These are phyloP conservation scores for Marisa cornuarietis DNA, from an alignment of 1,140 invertebrate species.

Conservation along the genomic window DNA sequence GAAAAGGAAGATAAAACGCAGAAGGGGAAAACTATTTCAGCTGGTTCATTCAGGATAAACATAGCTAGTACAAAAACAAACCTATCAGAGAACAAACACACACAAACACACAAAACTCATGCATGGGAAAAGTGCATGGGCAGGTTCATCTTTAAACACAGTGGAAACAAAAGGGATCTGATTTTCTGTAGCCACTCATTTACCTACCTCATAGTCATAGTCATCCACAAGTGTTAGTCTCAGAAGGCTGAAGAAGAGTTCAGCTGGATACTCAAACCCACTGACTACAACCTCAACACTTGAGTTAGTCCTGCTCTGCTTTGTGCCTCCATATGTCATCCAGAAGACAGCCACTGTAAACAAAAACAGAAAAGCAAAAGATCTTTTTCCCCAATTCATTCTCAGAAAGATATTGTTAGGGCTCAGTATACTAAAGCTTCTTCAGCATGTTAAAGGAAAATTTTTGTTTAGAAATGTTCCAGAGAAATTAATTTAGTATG, in stretches of 20 bases:
- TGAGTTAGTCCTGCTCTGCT: conserved; percentile 27
- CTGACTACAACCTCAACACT: conserved; percentile 32
- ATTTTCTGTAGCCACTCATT: not conserved
- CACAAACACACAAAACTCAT: no score
- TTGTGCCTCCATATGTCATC: conserved; percentile 62
- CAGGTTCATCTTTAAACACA: not conserved
- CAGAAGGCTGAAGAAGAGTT: conserved; percentile 57
- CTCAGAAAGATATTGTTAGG: no score
- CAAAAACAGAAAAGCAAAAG: not conserved
- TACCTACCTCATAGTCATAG: conserved; percentile 61
- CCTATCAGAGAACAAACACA: no score
- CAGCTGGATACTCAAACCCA: conserved; percentile 44
- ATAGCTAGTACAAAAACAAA: no score
- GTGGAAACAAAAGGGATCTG: not conserved
- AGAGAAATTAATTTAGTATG: no score
- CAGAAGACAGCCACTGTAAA: conserved; percentile 62
- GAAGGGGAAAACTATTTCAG: no score
- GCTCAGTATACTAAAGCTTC: no score
- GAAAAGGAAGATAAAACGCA: no score
- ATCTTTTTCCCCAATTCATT: no score
- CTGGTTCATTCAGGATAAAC: no score
- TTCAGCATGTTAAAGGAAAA: no score
- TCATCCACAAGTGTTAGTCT: conserved; percentile 63
- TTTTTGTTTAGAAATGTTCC: no score
- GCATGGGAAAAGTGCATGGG: not conserved